Evolutionary conservation across 2,888 invertebrate genomes (phyloP), one percentile per base, ranked within the genome.

Genomic region (Gymnoscelis rufifasciata): DNA sequence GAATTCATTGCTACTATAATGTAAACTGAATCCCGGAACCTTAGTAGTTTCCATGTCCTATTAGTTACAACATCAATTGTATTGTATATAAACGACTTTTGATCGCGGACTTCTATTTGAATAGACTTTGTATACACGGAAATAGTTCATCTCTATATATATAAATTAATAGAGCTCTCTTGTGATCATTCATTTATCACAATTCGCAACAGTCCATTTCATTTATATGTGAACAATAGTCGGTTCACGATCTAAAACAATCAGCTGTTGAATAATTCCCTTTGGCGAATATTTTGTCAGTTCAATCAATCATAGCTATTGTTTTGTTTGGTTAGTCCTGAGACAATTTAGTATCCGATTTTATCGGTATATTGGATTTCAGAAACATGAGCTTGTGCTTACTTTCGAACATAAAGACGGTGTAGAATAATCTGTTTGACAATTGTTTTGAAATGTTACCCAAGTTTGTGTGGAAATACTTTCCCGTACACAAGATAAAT

Each of bases 191-290:
- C 71, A 76, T 78, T 74, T 75, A 78, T 77, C 71, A 69, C 67
- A 68, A 68, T 68, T 65, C 65, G 73, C 64, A 71, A 74, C 69
- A 74, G 66, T 60, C 68, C 72, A 78, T 78, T 80, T 75, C 77
- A 75, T 78, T 73, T 72, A 65, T 65, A 64, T 71, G 68, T 64
- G 75, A 81, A 83, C 83, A 84, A 83, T 83, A 66, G 74, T 57
- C 70, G 68, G 77, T 83, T 83, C 75, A 78, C 65, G 71, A 70
- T 70, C 68, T 72, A 68, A 71, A 74, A 70, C 68, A 69, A 65
- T 62, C 57, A 59, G 63, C 67, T 64, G 62, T 69, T 61, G 64
- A 65, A 64, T 63, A 60, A 67, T 62, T 64, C 58, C 59, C 64
- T 65, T 57, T 55, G 50, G 50, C 46, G 50, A 45, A 47, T 52